Evolutionary conservation across 2,888 invertebrate genomes (phyloP), one percentile per base, ranked within the genome.

Genomic region (Epirrhoe alternata): DNA sequence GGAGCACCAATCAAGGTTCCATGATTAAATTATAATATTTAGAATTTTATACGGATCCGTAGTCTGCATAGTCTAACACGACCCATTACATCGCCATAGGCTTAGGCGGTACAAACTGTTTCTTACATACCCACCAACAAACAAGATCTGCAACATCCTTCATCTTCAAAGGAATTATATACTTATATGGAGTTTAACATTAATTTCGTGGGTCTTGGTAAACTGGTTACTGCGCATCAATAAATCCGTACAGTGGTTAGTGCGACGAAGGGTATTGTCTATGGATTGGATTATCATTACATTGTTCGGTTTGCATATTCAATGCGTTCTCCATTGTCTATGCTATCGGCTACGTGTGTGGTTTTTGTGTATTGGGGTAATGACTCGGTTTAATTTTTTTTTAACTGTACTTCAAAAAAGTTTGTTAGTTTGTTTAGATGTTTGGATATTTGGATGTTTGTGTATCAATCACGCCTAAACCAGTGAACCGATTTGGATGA

Each of bases 221-320:
- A 53, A 57, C 61, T 63, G 67, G 73, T 74, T 84, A 82, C 77
- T 80, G 80, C 79, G 79, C 84, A 84, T 86, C 87, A 86, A 92
- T 90, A 92, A 91, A 92, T 92, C 85, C 88, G 84, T 83, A 88
- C 85, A 82, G 90, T 92, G 88, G 89, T 90, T 89, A 90, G 81
- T 78, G 88, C 92, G 91, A 92, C 91, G 92, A 90, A 90, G 88
- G 80, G 86, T 87, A 90, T 90, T 92, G 92, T 89, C 84, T 90
- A 83, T 84, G 82, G 82, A 82, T 83, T 80, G 83, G 79, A 88
- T 87, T 86, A 90, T 89, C 87, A 87, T 88, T 89, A 90, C 86
- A 92, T 92, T 92, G 92, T 91, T 91, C 88, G 80, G 84, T 86
- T 86, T 86, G 91, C 88, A 90, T 91, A 91, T 92, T 92, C 90